Base-by-base conservation (phyloP, 2,113 vertebrate genomes). In the Corythoichthys haematopterus region DNA sequence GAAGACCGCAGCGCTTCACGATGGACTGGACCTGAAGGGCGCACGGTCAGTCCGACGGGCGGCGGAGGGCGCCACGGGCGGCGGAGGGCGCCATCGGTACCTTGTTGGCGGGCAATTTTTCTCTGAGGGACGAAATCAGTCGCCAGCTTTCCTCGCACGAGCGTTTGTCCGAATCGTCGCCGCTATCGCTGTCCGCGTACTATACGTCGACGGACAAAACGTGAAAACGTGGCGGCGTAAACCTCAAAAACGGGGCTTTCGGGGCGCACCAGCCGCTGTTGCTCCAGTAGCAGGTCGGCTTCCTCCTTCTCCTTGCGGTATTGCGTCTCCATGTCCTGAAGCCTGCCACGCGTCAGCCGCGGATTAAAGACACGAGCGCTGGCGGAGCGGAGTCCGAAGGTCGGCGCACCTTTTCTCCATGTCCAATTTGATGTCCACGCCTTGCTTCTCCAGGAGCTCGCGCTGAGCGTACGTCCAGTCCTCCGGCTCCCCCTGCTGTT, bases 381-480 rank as follows among this genome's bases (percentile, higher is more conserved):
- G 33, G 55, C 12, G 13, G 7, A 13, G 47, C 13, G 33, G 33
- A 12, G 55, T 57, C 33, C 14, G 14, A 20, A 46, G 43, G 40
- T 6, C 40, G 38, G 43, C 20, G 0, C 4, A 94, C 94, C 95
- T 93, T 80, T 94, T 95, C 89, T 95, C 94, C 94, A 95, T 95
- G 87, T 95, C 95, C 84, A 94, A 91, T 66, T 95, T 95, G 80
- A 96, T 94, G 80, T 95, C 94, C 0, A 95, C 94, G 63, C 94
- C 94, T 45, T 95, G 93, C 40, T 95, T 93, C 80, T 95, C 94
- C 78, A 95, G 82, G 65, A 95, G 87, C 45, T 95, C 94, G 68
- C 79, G 90, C 87, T 96, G 95, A 1, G 95, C 95, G 35, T 94
- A 96, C 87, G 92, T 96, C 95, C 95, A 96, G 91, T 96, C 95